Base-by-base conservation (phyloP, 2,113 vertebrate genomes). In the Pachypanchax playfairii region DNA sequence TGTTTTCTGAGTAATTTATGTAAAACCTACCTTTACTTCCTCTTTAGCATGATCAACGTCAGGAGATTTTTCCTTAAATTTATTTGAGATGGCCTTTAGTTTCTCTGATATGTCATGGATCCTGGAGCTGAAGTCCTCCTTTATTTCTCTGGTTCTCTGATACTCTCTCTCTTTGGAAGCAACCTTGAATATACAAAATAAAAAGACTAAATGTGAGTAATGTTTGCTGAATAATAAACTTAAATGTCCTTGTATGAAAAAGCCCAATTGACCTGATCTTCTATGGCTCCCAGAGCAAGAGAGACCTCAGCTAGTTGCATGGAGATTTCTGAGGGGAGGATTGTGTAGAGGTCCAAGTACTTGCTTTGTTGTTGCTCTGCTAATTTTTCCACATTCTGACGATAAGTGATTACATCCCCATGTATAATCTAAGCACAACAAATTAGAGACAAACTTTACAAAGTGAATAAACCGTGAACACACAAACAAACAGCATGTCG, bases 351-450 rank as follows among this genome's bases (percentile, higher is more conserved):
- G 21, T 93, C 95, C 85, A 96, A 62, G 70, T 98, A 98, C 53
- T 98, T 98, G 82, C 93, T 95, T 65, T 98, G 96, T 42, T 98
- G 96, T 4, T 95, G 92, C 79, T 96, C 94, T 9, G 95, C 91
- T 55, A 95, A 76, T 85, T 93, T 95, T 64, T 98, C 96, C 79
- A 97, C 90, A 73, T 92, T 93, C 74, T 97, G 94, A 1, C 91
- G 90, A 75, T 94, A 94, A 41, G 69, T 79, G 49, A 92, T 89
- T 33, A 91, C 92, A 78, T 98, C 96, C 57, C 81, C 88, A 5
- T 94, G 92, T 41, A 98, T 92, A 67, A 84, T 87, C 96, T 98
- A 49, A 29, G 52, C 0, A n/a, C 9, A 59, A 41, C 5, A 57
- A 46, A 53, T 7, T 13, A 1, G 61, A 6, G 1, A 69, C 1